Base-by-base conservation (phyloP, 2,888 invertebrate genomes). In the Villa cingulata region DNA sequence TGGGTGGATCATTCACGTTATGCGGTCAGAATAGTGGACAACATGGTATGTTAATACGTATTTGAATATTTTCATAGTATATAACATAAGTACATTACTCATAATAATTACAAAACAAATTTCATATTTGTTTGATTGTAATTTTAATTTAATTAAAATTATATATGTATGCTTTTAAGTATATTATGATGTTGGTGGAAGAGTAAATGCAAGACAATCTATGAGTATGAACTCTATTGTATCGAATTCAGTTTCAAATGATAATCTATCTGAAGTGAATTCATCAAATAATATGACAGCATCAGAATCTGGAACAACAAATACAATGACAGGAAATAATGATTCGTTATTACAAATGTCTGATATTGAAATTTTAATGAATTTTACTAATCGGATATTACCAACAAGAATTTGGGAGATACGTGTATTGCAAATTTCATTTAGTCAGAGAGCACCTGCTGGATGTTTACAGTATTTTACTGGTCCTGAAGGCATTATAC, bases 1-100 rank as follows among this genome's bases (percentile, higher is more conserved):
- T 72, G 0, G 62, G 63, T 2, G 73, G 72, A 43, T 74, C 74
- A 46, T 73, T 87, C 53, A 76, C 73, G 15, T 57, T 88, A 12
- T 88, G 88, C 60, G 88, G 88, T 1, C 80, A 85, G 61, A 88
- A 88, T 61, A 86, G 83, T 59, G 86, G 86, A 15, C 88, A 88
- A 57, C 88, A 88, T 57, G 73, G 88, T 87, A 66, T 74, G 77
- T 70, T 23, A 23, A 23, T 6, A 23, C 7, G 23, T 23, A 23
- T n/a, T n/a, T n/a, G n/a, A n/a, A n/a, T n/a, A n/a, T n/a, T n/a
- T n/a, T n/a, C n/a, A n/a, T n/a, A n/a, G n/a, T n/a, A n/a, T n/a
- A n/a, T n/a, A n/a, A n/a, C n/a, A n/a, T n/a, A n/a, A n/a, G n/a
- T n/a, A n/a, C n/a, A n/a, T n/a, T n/a, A n/a, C n/a, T n/a, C n/a